phyloP scores from a whole-genome alignment of 2,797 vertebrate species.

The Mallotus villosus region DNA sequence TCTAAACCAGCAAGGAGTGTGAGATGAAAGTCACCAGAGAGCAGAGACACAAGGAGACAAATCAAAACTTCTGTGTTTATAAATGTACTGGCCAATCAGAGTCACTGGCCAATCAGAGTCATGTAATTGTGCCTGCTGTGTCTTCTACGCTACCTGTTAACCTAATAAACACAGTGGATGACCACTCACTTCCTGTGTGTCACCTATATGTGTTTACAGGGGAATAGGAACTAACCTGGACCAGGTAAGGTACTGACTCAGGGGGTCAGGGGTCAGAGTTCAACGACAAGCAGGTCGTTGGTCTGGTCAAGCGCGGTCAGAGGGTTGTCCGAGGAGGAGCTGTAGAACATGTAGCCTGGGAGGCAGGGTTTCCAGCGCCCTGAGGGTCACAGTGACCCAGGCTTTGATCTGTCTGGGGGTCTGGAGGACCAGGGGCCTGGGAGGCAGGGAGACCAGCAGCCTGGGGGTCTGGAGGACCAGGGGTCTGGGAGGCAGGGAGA shows the following conservation, averaged over 20 bases:
- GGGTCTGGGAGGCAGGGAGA: not conserved
- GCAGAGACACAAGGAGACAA: not conserved
- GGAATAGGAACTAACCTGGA: not conserved
- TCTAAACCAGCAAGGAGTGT: slow-evolving; percentile 54
- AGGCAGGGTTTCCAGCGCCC: not conserved
- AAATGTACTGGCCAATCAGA: slow-evolving; percentile 65
- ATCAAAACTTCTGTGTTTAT: slow-evolving; percentile 43
- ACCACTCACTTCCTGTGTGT: slow-evolving; percentile 7
- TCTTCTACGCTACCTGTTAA: slow-evolving; percentile 65
- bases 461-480: not conserved
- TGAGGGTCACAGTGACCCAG: too few species aligned
- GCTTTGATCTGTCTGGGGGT: not conserved
- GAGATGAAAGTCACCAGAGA: slow-evolving; percentile 34
- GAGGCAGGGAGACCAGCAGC: not conserved
- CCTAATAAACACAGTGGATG: slow-evolving; percentile 68
- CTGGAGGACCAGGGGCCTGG: not conserved
- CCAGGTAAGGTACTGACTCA: not conserved
- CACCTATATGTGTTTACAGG: not conserved
- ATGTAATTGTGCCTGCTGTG: slow-evolving; percentile 71
- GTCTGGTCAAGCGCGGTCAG: not conserved
- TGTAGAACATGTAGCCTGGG: not conserved
- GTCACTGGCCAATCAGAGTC: slow-evolving; percentile 66
- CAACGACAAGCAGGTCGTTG: not conserved
- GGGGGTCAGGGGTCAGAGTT: not conserved
- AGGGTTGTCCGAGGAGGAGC: not conserved